A percentile compares a stretch with the other conserved stretches of the same genome.
phyloP scores from a whole-genome alignment of 2,888 invertebrate genomes.

The Zaprionus bogoriensis region DNA sequence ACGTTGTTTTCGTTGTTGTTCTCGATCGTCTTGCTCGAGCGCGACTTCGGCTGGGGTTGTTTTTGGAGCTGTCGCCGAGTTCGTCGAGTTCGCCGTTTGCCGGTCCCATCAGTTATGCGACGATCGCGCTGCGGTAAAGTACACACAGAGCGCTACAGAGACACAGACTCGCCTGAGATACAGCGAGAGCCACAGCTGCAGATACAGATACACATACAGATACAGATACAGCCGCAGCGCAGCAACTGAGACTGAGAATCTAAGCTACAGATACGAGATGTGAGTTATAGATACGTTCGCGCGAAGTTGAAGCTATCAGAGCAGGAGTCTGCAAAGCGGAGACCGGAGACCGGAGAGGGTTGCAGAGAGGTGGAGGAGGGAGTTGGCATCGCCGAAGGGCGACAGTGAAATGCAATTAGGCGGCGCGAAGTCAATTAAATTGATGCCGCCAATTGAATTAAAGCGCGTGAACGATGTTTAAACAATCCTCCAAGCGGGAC shows the following conservation, averaged over 20 bases:
- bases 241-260: no score
- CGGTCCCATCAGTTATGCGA: constrained; percentile 74
- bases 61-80: constrained; percentile 33
- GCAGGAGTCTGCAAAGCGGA: not conserved
- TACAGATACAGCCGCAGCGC: not conserved
- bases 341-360: constrained; percentile 15
- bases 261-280: constrained; percentile 1
- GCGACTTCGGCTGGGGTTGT: constrained; percentile 59
- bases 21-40: constrained; percentile 43
- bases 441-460: constrained; percentile 70
- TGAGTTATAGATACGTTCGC: constrained; percentile 16
- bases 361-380: constrained; percentile 16
- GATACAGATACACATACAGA: constrained; percentile 6
- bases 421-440: constrained; percentile 63
- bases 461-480: constrained; percentile 60
- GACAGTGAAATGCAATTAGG: constrained; percentile 73
- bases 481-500: constrained; percentile 13
- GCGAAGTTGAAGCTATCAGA: not conserved
- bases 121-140: constrained; percentile 74
- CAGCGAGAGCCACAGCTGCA: constrained; percentile 3
- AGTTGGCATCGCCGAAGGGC: constrained; percentile 31
- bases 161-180: not conserved
- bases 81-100: constrained; percentile 43
- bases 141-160: constrained; percentile 41
- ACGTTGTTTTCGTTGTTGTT: constrained; percentile 43